Evolutionary conservation across 2,113 vertebrate species (phyloP), one percentile per base, ranked within the genome.

Genomic region (Tympanuchus pallidicinctus): DNA sequence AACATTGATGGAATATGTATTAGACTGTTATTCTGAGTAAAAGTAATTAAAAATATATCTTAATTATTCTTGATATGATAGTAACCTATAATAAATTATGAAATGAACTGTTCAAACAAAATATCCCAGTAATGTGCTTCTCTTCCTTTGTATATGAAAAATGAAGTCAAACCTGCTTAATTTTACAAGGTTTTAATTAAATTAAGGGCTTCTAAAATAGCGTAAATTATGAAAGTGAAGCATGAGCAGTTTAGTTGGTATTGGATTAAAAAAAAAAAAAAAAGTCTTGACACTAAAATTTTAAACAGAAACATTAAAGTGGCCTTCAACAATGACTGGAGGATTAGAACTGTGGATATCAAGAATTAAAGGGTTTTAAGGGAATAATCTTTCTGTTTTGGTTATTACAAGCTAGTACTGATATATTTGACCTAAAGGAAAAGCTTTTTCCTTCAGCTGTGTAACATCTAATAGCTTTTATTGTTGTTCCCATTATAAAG

Each of bases 1-100:
- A 98, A 98, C 96, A 97, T 96, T 97, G 97, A 98, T 97, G 97
- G 96, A 98, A 97, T 97, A 97, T 98, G 97, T 98, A 98, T 98
- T 97, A 97, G 94, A 73, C 89, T 83, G 86, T 97, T 98, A 96
- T 98, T 96, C 94, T 89, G 97, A 98, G 95, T 84, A 95, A 94
- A 97, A 97, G 97, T 98, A 98, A 98, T 98, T 98, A 77, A 97
- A 97, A 98, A 98, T 96, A 96, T 97, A 95, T 97, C 94, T 98
- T 97, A 98, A 98, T 97, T 97, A 97, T 98, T 98, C 97, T 98
- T 73, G 36, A 87, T 96, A 88, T 97, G 97, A 97, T 97, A 97
- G 92, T 94, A 97, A 97, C 95, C 92, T 96, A 96, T 89, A 97
- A 97, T 97, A 98, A 96, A 97, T 97, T 94, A 96, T 93, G 88